Base-by-base conservation (phyloP, 2,797 vertebrate genomes). In the Geotrypetes seraphini region DNA sequence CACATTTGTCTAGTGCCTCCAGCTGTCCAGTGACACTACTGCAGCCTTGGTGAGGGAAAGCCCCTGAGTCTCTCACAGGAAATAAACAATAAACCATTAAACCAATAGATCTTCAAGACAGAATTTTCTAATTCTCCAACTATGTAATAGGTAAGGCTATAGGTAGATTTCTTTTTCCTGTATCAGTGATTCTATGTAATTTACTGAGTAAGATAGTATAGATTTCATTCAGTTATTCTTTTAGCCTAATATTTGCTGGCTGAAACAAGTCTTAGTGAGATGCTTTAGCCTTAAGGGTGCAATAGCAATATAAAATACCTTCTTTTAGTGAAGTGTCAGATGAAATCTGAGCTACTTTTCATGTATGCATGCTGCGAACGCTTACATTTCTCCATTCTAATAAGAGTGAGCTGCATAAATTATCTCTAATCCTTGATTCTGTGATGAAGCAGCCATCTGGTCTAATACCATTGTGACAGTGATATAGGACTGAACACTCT, bases 381-480 rank as follows among this genome's bases (percentile, higher is more conserved):
- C 73, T 73, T 71, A 78, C 81, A 78, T 80, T 88, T 81, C 71
- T 60, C 69, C 81, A 84, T 89, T 84, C 66, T 78, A 86, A 78
- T 79, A 81, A 78, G 60, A 69, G 63, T 63, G 68, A 80, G 69
- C 71, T 48, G 74, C 83, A 85, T 84, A 81, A 80, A 83, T 86
- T 85, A 79, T 76, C 72, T 61, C 64, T 69, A 66, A 78, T 81
- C 83, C 73, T 76, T 75, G 79, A 79, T 74, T 78, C 69, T 66
- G 69, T 57, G 53, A 80, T 66, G 75, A 79, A 77, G 64, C 67
- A 78, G 76, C 83, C 85, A 88, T 87, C 85, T 91, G 87, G 70
- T 81, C 74, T 77, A 66, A 75, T 81, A 75, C 69, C 67, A 71
- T 49, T 30, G 57, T 75, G 84, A 86, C 81, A 80, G 53, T 83